Evolutionary conservation across 2,797 vertebrate species (phyloP).

Genomic region (Gymnoscopelus braueri): DNA sequence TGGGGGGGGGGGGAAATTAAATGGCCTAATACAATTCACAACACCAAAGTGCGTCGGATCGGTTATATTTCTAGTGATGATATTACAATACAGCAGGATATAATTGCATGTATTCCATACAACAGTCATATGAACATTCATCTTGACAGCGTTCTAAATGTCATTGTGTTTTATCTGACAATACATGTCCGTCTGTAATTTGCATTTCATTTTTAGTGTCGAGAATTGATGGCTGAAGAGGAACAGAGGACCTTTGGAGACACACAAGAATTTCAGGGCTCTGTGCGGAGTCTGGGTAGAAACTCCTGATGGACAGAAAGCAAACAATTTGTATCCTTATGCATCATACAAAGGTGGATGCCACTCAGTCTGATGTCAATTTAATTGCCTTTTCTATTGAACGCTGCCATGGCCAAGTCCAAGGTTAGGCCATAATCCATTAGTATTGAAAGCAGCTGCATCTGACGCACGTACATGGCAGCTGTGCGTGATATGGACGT

Average conservation of each 20-base stretch:
- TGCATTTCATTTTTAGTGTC: not conserved
- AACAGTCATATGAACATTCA: too few species aligned
- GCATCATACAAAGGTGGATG: too few species aligned
- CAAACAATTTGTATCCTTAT: not conserved
- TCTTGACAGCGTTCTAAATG: too few species aligned
- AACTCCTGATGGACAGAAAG: too few species aligned
- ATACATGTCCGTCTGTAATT: not conserved
- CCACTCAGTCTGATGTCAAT: too few species aligned
- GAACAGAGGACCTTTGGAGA: not conserved
- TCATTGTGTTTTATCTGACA: not conserved
- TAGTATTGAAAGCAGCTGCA: not conserved
- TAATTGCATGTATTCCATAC: too few species aligned
- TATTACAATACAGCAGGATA: too few species aligned
- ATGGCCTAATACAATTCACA: too few species aligned
- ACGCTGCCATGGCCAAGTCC: not conserved
- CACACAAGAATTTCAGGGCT: not conserved
- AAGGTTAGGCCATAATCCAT: not conserved
- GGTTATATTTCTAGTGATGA: too few species aligned
- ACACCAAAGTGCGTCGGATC: too few species aligned
- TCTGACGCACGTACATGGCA: constrained; percentile 48
- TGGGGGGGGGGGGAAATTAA: too few species aligned
- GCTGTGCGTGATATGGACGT: constrained; percentile 90
- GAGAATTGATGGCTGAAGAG: not conserved
- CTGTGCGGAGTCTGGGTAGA: not conserved
- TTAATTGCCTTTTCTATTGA: not conserved